A percentile compares a stretch with the other conserved stretches of the same genome.
Evolutionary conservation across 2,113 vertebrate genomes (phyloP).

Genomic region (Micronycteris hirsuta): DNA sequence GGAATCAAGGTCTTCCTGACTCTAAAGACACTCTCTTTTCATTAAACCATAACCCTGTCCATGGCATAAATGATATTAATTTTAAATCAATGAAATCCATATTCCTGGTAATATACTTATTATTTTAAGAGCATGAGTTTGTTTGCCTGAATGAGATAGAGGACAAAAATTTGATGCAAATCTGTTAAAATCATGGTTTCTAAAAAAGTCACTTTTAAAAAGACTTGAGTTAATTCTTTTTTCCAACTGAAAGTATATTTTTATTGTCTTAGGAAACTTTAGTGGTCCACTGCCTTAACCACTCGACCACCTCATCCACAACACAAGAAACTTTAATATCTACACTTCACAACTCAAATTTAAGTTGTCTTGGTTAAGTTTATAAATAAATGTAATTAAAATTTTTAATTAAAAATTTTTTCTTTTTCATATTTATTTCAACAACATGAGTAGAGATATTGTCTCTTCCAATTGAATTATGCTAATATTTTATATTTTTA

Average conservation of each 20-base stretch:
- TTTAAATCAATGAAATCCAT: background rate
- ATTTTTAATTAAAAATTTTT: background rate
- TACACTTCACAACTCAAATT: background rate
- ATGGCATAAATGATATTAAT: background rate
- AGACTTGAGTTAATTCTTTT: background rate
- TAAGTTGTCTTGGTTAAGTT: no score
- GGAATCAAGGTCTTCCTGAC: background rate
- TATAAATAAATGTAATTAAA: no score
- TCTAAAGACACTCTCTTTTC: background rate
- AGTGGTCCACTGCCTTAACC: background rate
- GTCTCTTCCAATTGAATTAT: background rate
- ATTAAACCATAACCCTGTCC: background rate
- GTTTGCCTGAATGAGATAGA: background rate
- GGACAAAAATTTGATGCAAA: background rate
- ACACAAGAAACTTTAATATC: background rate
- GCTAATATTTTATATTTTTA: background rate
- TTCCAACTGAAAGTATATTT: background rate
- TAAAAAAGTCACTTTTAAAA: background rate
- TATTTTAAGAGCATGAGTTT: background rate
- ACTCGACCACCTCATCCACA: no score
- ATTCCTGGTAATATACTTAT: background rate
- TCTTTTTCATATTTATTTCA: background rate
- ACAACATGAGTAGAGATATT: background rate
- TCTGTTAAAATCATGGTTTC: background rate
- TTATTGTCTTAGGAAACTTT: background rate